Base-by-base conservation (phyloP, 1,140 invertebrate species). In the Ylistrum balloti region DNA sequence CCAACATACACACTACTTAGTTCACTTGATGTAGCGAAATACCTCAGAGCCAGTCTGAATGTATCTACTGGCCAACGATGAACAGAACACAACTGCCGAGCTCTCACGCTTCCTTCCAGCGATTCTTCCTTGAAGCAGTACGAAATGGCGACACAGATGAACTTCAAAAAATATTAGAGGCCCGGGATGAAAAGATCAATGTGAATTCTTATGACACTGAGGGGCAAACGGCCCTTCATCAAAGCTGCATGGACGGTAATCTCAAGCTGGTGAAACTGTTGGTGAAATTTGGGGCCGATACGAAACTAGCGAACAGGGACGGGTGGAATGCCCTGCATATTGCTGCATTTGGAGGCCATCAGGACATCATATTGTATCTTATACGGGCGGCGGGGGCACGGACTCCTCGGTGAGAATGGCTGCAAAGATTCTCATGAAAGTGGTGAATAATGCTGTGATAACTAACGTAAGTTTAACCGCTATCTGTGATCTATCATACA, bases 261-360 rank as follows among this genome's bases (percentile, higher is more conserved):
- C 92, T 97, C 88, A 97, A 97, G 92, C 95, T 97, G 86, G 96
- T 97, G 33, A 96, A 97, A 94, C 92, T 97, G 13, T 94, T 97
- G 86, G 95, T 97, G 33, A 95, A 96, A 92, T 96, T 96, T 88
- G 97, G 97, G 34, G 97, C 97, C 3, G 96, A 97, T 92, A 95
- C 96, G 0, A 95, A 95, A 88, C 93, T 97, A 86, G 96, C 96
- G 22, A 97, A 97, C 92, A 93, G 95, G 15, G 97, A 97, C 92
- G 96, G 96, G 9, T 97, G 97, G 97, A 97, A 95, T 90, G 96
- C 97, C 10, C 91, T 97, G 17, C 97, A 97, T 91, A 96, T 97
- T 56, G 97, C 97, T 17, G 96, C 96, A 15, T 97, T 95, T 88
- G 95, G 96, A 22, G 97, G 97, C 22, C 96, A 97, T 91, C 95